Evolutionary conservation across 2,888 invertebrate genomes (phyloP), one percentile per base, ranked within the genome.

Genomic region (Patella caerulea): DNA sequence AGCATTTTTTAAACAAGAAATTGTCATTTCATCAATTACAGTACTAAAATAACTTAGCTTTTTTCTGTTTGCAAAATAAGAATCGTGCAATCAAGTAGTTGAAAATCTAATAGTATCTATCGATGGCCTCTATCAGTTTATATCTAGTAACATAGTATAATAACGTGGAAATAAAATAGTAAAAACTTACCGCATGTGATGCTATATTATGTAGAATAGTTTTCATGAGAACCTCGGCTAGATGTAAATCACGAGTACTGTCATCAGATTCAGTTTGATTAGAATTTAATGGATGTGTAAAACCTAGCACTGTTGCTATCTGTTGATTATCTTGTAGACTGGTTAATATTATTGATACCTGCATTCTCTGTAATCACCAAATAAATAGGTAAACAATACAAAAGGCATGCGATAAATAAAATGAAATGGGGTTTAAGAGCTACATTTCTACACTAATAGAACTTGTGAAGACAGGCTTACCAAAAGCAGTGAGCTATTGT

Each of bases 311-410:
- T 1, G 93, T 92, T 0, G 94, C 93, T 15, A 94, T 92, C 84
- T 94, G 94, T 54, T 92, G 92, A 82, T 94, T 93, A 87, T 94
- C 94, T 86, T 94, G 94, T 70, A 94, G 91, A 87, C 94, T 94
- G 54, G 93, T 93, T 79, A 94, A 90, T 75, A 94, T 93, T 73
- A 94, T 94, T 75, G 92, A 93, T 80, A 94, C 90, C 79, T 94
- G 92, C 93, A 94, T 93, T 86, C 93, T 92, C 92, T 93, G 87
- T 24, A 78, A 80, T 74, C 45, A 45, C 9, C 7, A 7, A 45
- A 45, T 45, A 45, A 45, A 45, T 45, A 45, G 45, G 9, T 45
- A 45, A 45, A 45, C 9, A 45, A 45, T 45, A 45, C 7, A 45
- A 45, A 45, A 45, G 9, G 45, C 45, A 45, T 45, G 45, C 1